Conservation (phyloP, 2,113 vertebrate species). For the Gobius niger region DNA sequence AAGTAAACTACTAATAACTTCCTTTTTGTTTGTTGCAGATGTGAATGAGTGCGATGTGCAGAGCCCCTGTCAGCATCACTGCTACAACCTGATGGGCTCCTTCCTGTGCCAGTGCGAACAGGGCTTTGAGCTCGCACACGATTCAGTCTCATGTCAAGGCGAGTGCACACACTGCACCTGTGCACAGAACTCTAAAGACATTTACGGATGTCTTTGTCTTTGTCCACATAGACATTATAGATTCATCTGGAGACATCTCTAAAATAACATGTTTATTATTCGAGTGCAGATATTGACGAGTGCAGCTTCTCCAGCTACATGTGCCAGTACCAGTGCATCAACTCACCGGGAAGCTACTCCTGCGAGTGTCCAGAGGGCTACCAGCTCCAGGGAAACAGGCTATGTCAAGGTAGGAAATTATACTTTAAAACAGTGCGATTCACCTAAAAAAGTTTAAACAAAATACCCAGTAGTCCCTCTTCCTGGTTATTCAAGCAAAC, state of each 20-base stretch:
- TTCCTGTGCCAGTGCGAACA: constrained; percentile 93
- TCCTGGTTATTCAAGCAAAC: too few species aligned
- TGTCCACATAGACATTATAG: not conserved
- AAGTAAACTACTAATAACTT: constrained; percentile 21
- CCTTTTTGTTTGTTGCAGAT: constrained; percentile 77
- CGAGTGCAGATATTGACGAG: constrained; percentile 86
- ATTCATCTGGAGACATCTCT: not conserved
- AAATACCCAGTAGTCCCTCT: too few species aligned
- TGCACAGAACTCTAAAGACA: not conserved
- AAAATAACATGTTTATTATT: not conserved
- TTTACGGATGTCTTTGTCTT: not conserved
- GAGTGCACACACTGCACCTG: constrained; percentile 9
- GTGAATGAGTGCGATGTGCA: constrained; percentile 89
- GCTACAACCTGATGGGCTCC: constrained; percentile 91
- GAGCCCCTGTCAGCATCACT: constrained; percentile 90
- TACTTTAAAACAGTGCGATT: not conserved
- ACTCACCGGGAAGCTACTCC: constrained; percentile 88
- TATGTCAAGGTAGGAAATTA: constrained; percentile 85
- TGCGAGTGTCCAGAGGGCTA: constrained; percentile 93
- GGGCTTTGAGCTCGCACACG: constrained; percentile 88
- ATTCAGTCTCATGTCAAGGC: constrained; percentile 92
- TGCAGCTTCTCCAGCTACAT: constrained; percentile 89
- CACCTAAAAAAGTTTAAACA: not conserved
- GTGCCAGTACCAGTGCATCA: constrained; percentile 92
- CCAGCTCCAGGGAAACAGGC: constrained; percentile 86